A percentile compares a stretch with the other conserved stretches of the same genome.
Conservation (phyloP, 1,140 invertebrate genomes). For the Meloidogyne floridensis region DNA sequence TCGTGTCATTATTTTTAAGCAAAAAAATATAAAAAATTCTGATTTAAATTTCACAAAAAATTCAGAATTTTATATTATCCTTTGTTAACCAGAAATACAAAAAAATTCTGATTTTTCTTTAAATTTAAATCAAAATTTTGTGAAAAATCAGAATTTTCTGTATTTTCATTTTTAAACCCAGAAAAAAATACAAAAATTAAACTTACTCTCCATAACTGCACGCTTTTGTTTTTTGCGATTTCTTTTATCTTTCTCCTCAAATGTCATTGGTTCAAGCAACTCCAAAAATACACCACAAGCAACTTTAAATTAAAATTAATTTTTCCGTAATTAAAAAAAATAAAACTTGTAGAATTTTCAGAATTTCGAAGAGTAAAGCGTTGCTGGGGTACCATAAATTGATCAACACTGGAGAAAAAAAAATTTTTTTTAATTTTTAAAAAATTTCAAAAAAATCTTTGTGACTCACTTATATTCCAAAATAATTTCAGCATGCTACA, state of each 20-base stretch:
- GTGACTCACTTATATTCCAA: neutral
- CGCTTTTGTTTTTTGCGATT: slow-evolving; percentile 60
- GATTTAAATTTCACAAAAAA: neutral
- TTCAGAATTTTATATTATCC: too few relatives aligned
- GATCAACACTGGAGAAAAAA: slow-evolving; percentile 49
- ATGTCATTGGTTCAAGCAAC: slow-evolving; percentile 37
- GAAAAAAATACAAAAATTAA: neutral
- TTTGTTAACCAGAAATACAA: neutral
- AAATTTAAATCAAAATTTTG: too few relatives aligned
- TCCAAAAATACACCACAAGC: slow-evolving; percentile 41
- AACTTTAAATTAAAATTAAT: slow-evolving; percentile 13
- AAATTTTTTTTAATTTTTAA: slow-evolving; percentile 22
- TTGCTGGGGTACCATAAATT: slow-evolving; percentile 65
- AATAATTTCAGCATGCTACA: slow-evolving; percentile 10
- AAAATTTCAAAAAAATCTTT: neutral
- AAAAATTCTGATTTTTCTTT: too few relatives aligned
- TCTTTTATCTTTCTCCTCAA: slow-evolving; percentile 60
- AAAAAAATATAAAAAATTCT: neutral
- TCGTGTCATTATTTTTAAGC: too few relatives aligned
- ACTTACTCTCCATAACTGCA: slow-evolving; percentile 55
- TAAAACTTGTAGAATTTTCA: slow-evolving; percentile 58
- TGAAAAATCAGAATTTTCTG: neutral
- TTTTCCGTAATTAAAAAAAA: neutral
- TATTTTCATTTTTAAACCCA: neutral
- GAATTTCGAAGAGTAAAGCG: slow-evolving; percentile 60